Percentiles rank a stretch among this genome's conserved stretches.
Conservation (phyloP, 2,113 vertebrate species). For the Pionites leucogaster region DNA sequence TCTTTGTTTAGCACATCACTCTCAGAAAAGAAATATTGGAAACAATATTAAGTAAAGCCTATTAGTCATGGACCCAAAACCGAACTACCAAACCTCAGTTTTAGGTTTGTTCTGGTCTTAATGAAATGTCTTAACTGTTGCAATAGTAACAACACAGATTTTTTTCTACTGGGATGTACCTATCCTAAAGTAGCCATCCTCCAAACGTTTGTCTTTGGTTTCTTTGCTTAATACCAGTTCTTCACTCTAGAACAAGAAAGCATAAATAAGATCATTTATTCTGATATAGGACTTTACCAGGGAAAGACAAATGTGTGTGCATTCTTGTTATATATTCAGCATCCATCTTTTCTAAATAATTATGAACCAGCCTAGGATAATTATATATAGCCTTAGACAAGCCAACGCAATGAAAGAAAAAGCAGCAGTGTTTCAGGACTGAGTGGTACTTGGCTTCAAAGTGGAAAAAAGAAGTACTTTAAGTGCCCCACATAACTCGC, state of each 20-base stretch:
- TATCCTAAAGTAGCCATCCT: constrained; percentile 94
- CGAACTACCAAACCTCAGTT: neutral
- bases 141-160: neutral
- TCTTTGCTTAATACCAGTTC: constrained; percentile 78
- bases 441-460: neutral
- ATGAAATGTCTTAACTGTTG: neutral
- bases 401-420: neutral
- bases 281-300: neutral
- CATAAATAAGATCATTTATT: neutral
- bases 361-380: neutral
- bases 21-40: neutral
- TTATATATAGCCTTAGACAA: neutral
- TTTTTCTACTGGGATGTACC: constrained; percentile 69
- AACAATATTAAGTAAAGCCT: neutral
- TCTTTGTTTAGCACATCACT: neutral
- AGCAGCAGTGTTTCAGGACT: neutral
- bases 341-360: neutral
- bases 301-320: neutral
- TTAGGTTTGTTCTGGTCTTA: neutral
- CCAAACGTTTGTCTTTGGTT: constrained; percentile 93
- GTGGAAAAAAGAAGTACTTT: neutral
- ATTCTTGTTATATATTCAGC: neutral
- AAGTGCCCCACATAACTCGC: neutral
- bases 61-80: neutral
- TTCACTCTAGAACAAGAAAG: constrained; percentile 72